A percentile compares a stretch with the other conserved stretches of the same genome.
Conservation (phyloP, 2,888 invertebrate genomes). For the Leptothorax acervorum region DNA sequence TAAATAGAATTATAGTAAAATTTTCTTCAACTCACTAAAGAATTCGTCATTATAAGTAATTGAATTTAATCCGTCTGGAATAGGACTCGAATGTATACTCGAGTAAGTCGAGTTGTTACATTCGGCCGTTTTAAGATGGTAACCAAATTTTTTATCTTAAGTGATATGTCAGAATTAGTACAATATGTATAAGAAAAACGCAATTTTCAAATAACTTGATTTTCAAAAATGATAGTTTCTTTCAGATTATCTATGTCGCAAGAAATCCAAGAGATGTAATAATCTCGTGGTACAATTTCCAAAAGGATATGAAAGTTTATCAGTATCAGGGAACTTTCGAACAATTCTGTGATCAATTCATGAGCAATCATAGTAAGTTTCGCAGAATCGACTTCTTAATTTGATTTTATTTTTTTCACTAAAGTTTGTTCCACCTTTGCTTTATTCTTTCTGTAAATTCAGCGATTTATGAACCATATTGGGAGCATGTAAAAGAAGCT, state of each 20-base stretch:
- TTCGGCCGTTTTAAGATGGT: too few species aligned
- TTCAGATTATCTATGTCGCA: constrained; percentile 92
- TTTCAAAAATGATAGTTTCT: not conserved
- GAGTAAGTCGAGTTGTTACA: too few species aligned
- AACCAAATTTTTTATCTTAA: too few species aligned
- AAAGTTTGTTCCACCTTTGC: too few species aligned
- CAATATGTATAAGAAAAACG: not conserved
- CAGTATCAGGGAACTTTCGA: constrained; percentile 89
- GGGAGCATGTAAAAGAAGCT: constrained; percentile 91
- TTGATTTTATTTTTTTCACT: not conserved
- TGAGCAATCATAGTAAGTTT: constrained; percentile 89
- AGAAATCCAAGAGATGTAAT: constrained; percentile 95
- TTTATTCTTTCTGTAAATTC: not conserved
- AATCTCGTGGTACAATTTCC: constrained; percentile 94
- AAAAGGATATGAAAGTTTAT: constrained; percentile 83
- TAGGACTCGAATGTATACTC: too few species aligned
- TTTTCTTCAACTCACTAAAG: too few species aligned
- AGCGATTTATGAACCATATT: constrained; percentile 88
- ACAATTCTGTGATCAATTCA: constrained; percentile 91
- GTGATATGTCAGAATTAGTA: too few species aligned
- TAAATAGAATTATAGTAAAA: not conserved
- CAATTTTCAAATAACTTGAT: not conserved
- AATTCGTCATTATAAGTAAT: too few species aligned
- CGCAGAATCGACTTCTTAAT: not conserved
- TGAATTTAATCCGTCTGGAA: too few species aligned